Evolutionary conservation across 1,140 invertebrate genomes (phyloP), one percentile per base, ranked within the genome.

Genomic region (Anthonomus grandis): DNA sequence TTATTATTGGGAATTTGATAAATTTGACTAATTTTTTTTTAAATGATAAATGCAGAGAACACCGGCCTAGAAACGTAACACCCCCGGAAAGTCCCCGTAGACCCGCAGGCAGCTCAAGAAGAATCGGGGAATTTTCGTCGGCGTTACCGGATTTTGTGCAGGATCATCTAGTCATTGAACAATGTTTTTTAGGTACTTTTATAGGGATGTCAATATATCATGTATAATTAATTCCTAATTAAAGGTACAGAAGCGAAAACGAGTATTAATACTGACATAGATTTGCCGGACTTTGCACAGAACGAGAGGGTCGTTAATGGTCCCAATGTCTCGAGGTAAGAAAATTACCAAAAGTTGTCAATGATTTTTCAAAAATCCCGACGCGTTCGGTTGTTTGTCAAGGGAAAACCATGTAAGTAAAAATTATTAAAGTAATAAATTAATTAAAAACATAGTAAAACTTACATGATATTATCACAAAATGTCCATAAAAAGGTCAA

Each of bases 81-180:
- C 59, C 63, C 34, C 64, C 66, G 37, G 55, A 49, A 24, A 57
- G 46, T 17, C 38, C 47, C 27, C 66, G 39, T 60, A 70, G 34
- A 49, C 50, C 37, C 47, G 57, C 6, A 48, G 63, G 44, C 37
- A 54, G 66, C 38, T 18, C 58, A 2, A 60, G 71, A 46, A 57
- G 67, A 19, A 56, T 65, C 15, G 63, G 61, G 19, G 70, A 73
- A 65, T 72, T 67, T 65, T 68, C 76, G 22, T 70, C 75, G 19
- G 72, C 79, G 6, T 66, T 85, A 47, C 83, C 83, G 1, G 83
- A 85, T 70, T 85, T 85, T 73, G 83, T 85, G 21, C 83, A 84
- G 65, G 83, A 85, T 69, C 82, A 85, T 69, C 75, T 85, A 63
- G 75, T 78, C 44, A 75, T 83, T 24, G 82, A 83, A 67, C 81